Evolutionary conservation across 1,140 invertebrate genomes (phyloP).

Genomic region (Rhopalosiphum maidis): DNA sequence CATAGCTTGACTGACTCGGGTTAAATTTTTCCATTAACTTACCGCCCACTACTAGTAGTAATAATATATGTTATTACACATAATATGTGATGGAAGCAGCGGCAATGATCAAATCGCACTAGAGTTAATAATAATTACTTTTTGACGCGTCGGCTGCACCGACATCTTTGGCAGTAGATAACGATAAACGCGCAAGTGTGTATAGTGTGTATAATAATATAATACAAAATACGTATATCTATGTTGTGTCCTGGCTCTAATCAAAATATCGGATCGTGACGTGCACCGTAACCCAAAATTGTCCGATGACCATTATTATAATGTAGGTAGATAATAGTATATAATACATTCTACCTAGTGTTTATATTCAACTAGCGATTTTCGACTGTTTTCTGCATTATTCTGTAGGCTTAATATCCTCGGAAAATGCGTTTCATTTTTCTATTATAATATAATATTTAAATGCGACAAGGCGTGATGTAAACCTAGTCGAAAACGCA

Average conservation of each 20-base stretch:
- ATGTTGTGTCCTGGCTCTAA: neutral
- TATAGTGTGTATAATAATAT: neutral
- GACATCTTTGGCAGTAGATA: neutral
- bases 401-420: neutral
- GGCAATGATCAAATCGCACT: constrained; percentile 31
- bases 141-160: neutral
- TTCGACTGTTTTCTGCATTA: neutral
- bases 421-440: neutral
- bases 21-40: constrained; percentile 11
- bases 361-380: neutral
- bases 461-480: neutral
- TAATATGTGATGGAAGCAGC: neutral
- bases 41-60: neutral
- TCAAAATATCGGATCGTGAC: constrained; percentile 35
- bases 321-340: neutral
- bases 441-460: neutral
- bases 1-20: neutral
- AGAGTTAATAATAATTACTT: constrained; percentile 26
- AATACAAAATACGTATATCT: neutral
- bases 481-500: neutral
- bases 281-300: constrained; percentile 7
- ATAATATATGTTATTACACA: constrained; percentile 3
- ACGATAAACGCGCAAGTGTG: neutral
- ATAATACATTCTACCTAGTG: neutral
- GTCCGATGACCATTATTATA: neutral